Evolutionary conservation across 2,888 invertebrate species (phyloP), one percentile per base, ranked within the genome.

Genomic region (Plagiodera versicolora): DNA sequence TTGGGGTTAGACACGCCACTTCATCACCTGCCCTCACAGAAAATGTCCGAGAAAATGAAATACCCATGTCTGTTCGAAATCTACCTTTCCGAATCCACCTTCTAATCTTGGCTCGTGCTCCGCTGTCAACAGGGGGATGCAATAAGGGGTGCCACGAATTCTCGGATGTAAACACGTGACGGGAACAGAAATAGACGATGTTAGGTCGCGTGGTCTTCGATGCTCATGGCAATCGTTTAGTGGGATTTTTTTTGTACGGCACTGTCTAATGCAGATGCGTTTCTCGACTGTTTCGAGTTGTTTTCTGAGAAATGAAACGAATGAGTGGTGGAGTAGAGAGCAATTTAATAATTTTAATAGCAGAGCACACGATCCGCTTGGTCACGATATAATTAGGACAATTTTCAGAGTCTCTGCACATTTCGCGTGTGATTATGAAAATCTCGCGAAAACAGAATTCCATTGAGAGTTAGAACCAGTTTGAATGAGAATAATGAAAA

Each of bases 361-460:
- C 75, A 65, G 73, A 39, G 39, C 39, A 39, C 77, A 78, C 77
- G 77, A 76, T 76, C 75, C 74, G 55, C 72, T 71, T 66, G 73
- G 77, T 76, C 77, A 77, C 77, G 77, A 77, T 73, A 77, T 78
- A 77, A 78, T 76, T 76, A 72, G 76, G 75, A 76, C 75, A 68
- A 71, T 70, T 69, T 70, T 63, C 67, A 62, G 65, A 53, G 44
- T 46, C 52, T 65, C 58, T 65, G 60, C 66, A 66, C 63, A 67
- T 67, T 67, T 67, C 64, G 65, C 67, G 66, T 60, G 46, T 66
- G 67, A 69, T 67, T 69, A 66, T 63, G 53, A 28, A 52, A 58
- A 59, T 67, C 68, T 63, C 49, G 59, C 62, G 60, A 56, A 58
- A 55, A 65, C 19, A 35, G 61, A 66, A 64, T 64, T 54, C 44